Conservation (phyloP, 2,888 invertebrate species). For the Tanaodytes sp. region DNA sequence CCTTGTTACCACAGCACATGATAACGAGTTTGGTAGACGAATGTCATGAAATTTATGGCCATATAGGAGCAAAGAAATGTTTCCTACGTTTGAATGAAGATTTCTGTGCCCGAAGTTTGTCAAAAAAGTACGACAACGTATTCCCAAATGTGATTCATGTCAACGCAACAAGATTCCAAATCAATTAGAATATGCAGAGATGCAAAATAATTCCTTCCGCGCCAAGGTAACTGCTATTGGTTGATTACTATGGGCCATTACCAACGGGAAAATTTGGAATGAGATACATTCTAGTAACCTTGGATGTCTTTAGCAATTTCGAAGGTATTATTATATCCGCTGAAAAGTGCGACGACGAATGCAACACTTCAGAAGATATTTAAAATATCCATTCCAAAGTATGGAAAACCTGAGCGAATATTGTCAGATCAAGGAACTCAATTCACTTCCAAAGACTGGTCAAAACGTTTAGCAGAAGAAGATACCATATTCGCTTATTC, state of each 20-base stretch:
- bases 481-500: too few relatives aligned
- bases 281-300: slow-evolving; percentile 30
- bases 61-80: slow-evolving; percentile 21
- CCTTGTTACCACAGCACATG: neutral
- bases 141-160: slow-evolving; percentile 3
- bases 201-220: slow-evolving; percentile 1
- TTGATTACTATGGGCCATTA: slow-evolving; percentile 12
- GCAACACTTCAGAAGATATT: too few relatives aligned
- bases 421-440: too few relatives aligned
- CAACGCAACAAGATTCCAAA: slow-evolving; percentile 9
- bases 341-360: too few relatives aligned
- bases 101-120: slow-evolving; percentile 6
- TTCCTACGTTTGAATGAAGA: neutral
- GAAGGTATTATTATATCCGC: too few relatives aligned
- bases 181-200: neutral
- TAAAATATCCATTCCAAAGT: too few relatives aligned
- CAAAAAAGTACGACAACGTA: neutral
- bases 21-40: neutral
- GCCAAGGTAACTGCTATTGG: slow-evolving; percentile 22
- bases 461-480: too few relatives aligned
- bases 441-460: too few relatives aligned
- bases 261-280: slow-evolving; percentile 13
- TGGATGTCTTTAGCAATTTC: slow-evolving; percentile 35
- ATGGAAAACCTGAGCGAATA: too few relatives aligned
- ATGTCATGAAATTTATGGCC: slow-evolving; percentile 16